A percentile compares a stretch with the other conserved stretches of the same genome.
phyloP scores from a whole-genome alignment of 1,140 invertebrate species.

The Ostrea edulis region DNA sequence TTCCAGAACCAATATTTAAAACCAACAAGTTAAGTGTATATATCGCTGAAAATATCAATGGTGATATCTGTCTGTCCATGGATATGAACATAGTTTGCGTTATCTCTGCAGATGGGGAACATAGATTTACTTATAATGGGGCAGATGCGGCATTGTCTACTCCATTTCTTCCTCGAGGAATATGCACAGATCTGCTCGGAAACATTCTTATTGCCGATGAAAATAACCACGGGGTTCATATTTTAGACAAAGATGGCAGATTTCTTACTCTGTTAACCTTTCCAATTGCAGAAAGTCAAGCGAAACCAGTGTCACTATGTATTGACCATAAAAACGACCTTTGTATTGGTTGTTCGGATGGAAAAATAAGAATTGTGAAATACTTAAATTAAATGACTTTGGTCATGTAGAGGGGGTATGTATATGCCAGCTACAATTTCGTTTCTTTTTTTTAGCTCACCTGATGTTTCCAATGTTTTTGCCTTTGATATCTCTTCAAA shows the following conservation, averaged over 20 bases:
- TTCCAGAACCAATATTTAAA: background rate
- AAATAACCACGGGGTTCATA: background rate
- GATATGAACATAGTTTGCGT: background rate
- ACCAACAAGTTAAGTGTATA: background rate
- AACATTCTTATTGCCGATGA: background rate
- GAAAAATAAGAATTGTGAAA: slow-evolving; percentile 1
- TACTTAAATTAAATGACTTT: background rate
- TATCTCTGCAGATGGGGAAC: background rate
- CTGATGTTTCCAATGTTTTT: too few species aligned
- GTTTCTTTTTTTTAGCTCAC: too few species aligned
- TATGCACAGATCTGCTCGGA: background rate
- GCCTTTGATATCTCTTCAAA: too few species aligned
- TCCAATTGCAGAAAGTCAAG: background rate
- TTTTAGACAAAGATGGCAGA: background rate
- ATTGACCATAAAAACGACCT: background rate
- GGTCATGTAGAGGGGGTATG: too few species aligned
- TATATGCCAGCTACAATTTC: too few species aligned
- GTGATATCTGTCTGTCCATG: slow-evolving; percentile 8
- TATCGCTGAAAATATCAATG: background rate
- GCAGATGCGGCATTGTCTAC: background rate
- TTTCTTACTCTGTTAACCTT: background rate
- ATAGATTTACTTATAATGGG: slow-evolving; percentile 1
- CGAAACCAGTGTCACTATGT: background rate
- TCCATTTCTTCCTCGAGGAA: background rate
- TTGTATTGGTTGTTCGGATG: background rate